Conservation (phyloP, 2,888 invertebrate genomes). For the Hermodice carunculata region DNA sequence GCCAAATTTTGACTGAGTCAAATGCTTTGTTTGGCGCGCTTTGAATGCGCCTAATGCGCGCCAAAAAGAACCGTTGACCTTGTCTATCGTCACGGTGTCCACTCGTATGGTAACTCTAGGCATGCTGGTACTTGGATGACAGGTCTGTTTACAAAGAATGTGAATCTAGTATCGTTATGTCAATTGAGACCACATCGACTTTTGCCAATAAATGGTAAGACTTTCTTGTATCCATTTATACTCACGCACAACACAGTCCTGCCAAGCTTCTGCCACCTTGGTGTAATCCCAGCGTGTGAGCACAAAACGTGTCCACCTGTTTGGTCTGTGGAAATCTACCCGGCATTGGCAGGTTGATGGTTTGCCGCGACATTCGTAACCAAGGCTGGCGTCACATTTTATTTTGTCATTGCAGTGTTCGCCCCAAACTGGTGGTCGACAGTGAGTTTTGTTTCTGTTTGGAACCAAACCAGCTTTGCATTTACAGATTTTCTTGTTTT, state of each 20-base stretch:
- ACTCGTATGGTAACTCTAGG: too few relatives aligned
- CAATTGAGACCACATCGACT: too few relatives aligned
- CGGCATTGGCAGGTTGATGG: constrained; percentile 14
- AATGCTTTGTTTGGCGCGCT: too few relatives aligned
- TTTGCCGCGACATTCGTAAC: constrained; percentile 11
- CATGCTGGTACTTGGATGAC: too few relatives aligned
- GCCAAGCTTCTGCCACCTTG: constrained; percentile 16
- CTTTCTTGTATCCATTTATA: background rate
- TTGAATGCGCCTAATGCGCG: too few relatives aligned
- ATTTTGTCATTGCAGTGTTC: constrained; percentile 14
- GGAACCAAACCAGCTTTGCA: constrained; percentile 11
- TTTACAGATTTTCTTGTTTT: too few relatives aligned
- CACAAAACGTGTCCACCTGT: constrained; percentile 19
- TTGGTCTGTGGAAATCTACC: constrained; percentile 17
- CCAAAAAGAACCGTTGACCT: too few relatives aligned
- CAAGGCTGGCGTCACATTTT: constrained; percentile 11
- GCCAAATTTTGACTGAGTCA: too few relatives aligned
- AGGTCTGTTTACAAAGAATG: too few relatives aligned
- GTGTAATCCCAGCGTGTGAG: constrained; percentile 24
- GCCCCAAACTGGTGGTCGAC: constrained; percentile 17
- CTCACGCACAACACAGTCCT: constrained; percentile 26
- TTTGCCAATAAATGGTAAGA: too few relatives aligned
- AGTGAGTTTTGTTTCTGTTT: constrained; percentile 16
- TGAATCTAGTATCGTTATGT: too few relatives aligned
- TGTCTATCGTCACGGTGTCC: too few relatives aligned